These are phyloP conservation scores for Eristalis intricaria DNA, from an alignment of 2,888 invertebrate genomes.

Conservation along the genomic window DNA sequence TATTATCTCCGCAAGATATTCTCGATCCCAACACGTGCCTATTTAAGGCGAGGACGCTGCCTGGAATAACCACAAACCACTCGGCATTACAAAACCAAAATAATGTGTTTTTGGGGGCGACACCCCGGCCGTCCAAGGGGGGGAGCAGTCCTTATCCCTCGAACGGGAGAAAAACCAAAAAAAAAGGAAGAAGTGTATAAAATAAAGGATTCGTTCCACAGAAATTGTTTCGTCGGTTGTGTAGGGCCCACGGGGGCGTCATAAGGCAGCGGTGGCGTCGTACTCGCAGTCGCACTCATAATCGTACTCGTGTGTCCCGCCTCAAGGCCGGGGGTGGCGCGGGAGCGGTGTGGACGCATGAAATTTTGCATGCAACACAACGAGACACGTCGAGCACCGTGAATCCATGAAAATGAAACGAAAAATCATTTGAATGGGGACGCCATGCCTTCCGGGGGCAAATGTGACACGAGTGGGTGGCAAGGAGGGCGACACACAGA, in stretches of 20 bases:
- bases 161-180: not conserved
- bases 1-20: slow-evolving; percentile 45
- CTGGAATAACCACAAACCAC: slow-evolving; percentile 11
- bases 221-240: slow-evolving; percentile 18
- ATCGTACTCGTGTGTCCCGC: not conserved
- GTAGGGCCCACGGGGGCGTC: slow-evolving; percentile 14
- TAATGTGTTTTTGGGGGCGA: not conserved
- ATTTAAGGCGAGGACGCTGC: slow-evolving; percentile 4
- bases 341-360: not conserved
- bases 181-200: not conserved
- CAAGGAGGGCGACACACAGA: not conserved
- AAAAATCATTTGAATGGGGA: slow-evolving; percentile 28
- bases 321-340: not conserved
- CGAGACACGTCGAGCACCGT: not conserved
- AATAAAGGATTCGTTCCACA: slow-evolving; percentile 14
- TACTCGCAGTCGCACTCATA: not conserved
- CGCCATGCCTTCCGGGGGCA: not conserved
- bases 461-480: not conserved
- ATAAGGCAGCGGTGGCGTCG: not conserved
- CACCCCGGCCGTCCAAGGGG: not conserved
- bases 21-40: slow-evolving; percentile 34
- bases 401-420: slow-evolving; percentile 11
- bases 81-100: slow-evolving; percentile 33
- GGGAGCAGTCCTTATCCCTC: not conserved
- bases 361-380: slow-evolving; percentile 22